A percentile compares a stretch with the other conserved stretches of the same genome.
Evolutionary conservation across 2,888 invertebrate genomes (phyloP).

Genomic region (Choreutis nemorana): DNA sequence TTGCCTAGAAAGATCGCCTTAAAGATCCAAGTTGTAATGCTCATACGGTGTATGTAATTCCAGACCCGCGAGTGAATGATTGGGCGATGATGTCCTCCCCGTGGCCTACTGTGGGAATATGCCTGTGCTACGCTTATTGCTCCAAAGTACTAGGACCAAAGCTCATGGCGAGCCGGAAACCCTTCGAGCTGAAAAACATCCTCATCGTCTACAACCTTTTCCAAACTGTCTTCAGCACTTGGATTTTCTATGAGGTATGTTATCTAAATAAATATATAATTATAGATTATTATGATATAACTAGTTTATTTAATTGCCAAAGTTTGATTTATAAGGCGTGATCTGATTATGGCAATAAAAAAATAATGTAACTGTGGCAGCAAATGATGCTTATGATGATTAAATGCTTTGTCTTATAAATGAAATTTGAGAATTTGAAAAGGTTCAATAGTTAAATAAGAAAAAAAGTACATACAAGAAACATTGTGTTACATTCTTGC

Average conservation of each 20-base stretch:
- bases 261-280: not conserved
- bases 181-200: conserved; percentile 80
- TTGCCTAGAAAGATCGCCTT: not conserved
- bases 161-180: conserved; percentile 89
- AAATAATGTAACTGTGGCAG: conserved; percentile 6
- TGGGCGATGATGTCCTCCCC: conserved; percentile 93
- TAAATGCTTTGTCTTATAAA: no score
- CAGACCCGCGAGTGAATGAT: conserved; percentile 89
- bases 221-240: conserved; percentile 89
- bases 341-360: no score
- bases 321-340: no score
- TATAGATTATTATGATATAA: no score
- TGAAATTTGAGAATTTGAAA: no score
- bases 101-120: conserved; percentile 83
- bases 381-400: conserved; percentile 4
- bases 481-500: no score
- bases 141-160: conserved; percentile 84
- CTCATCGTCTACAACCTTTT: conserved; percentile 88
- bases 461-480: no score
- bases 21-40: no score
- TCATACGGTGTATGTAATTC: conserved; percentile 31
- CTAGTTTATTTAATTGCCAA: no score
- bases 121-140: conserved; percentile 84
- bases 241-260: conserved; percentile 90
- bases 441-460: no score